Evolutionary conservation across 2,888 invertebrate genomes (phyloP).

Genomic region (Fabriciana adippe): DNA sequence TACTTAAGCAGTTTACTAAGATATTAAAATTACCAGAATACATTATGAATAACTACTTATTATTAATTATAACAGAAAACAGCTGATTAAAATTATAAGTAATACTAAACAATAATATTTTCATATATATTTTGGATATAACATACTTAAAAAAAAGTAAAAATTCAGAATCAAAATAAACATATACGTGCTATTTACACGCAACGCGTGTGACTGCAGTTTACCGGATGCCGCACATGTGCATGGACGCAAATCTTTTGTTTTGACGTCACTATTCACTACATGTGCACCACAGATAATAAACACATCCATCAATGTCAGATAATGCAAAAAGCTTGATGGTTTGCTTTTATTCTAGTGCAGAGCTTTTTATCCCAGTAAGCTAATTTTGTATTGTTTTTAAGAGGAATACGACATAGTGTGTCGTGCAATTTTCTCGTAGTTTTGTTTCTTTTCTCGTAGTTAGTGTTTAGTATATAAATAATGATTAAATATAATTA

Average conservation of each 20-base stretch:
- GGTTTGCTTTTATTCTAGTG: conserved; percentile 19
- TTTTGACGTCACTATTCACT: conserved; percentile 41
- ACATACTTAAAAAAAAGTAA: background rate
- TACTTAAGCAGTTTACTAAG: too few species aligned
- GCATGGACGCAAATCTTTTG: conserved; percentile 41
- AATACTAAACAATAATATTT: too few species aligned
- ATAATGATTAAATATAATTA: too few species aligned
- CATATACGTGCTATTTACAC: conserved; percentile 40
- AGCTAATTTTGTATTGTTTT: conserved; percentile 11
- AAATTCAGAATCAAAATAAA: conserved; percentile 18
- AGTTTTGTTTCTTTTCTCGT: too few species aligned
- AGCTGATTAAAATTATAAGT: too few species aligned
- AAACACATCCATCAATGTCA: conserved; percentile 37
- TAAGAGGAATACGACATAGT: background rate
- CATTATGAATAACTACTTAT: too few species aligned
- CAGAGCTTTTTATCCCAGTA: conserved; percentile 10
- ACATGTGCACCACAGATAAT: conserved; percentile 27
- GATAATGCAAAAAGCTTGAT: conserved; percentile 27
- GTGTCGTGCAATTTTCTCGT: too few species aligned
- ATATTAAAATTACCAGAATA: too few species aligned
- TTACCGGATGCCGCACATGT: conserved; percentile 42
- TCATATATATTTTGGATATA: background rate
- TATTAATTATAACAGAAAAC: too few species aligned
- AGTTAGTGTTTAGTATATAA: too few species aligned
- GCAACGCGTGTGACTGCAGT: conserved; percentile 46